phyloP scores from a whole-genome alignment of 1,140 invertebrate genomes.

The Cheumatopsyche charites region DNA sequence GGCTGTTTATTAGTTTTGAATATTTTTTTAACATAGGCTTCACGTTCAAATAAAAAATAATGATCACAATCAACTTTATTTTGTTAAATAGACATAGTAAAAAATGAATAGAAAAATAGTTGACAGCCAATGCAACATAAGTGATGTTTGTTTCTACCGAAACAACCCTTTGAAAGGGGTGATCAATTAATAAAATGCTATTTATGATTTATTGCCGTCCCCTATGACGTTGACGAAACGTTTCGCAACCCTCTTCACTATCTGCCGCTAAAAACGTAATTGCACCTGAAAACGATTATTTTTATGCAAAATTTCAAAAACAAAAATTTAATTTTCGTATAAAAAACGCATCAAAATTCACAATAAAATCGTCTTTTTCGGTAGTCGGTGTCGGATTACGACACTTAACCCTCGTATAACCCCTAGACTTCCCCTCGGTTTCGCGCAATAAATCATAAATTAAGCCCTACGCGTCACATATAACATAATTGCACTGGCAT shows the following conservation, averaged over 20 bases:
- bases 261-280: not conserved
- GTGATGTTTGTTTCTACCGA: conserved; percentile 17
- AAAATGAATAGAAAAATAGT: not conserved
- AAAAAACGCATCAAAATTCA: conserved; percentile 8
- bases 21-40: too few relatives aligned
- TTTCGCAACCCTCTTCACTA: not conserved
- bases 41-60: too few relatives aligned
- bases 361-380: not conserved
- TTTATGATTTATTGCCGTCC: conserved; percentile 46
- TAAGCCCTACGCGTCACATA: conserved; percentile 45
- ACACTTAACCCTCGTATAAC: conserved; percentile 35
- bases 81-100: too few relatives aligned
- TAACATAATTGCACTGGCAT: conserved; percentile 48
- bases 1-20: too few relatives aligned
- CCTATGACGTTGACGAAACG: conserved; percentile 27
- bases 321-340: too few relatives aligned
- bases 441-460: conserved; percentile 47
- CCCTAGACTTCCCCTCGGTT: conserved; percentile 16
- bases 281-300: not conserved
- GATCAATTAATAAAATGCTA: conserved; percentile 47
- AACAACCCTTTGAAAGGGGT: conserved; percentile 42
- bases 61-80: too few relatives aligned
- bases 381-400: not conserved
- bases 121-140: not conserved
- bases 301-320: not conserved